phyloP scores from a whole-genome alignment of 2,888 invertebrate species.

The Phanerotoma sp. region DNA sequence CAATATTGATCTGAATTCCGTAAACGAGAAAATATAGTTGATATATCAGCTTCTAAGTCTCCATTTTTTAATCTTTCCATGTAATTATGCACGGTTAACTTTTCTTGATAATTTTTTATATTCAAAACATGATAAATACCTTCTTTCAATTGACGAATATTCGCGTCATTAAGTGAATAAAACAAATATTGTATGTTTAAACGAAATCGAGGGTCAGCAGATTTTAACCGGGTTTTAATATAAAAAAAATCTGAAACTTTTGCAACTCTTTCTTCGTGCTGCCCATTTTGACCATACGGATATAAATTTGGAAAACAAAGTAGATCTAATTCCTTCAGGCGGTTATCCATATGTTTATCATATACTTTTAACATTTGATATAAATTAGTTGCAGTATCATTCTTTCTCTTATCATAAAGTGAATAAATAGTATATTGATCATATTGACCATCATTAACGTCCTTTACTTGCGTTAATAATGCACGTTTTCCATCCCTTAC shows the following conservation, averaged over 20 bases:
- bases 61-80: slow-evolving; percentile 23
- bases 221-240: slow-evolving; percentile 33
- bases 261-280: slow-evolving; percentile 28
- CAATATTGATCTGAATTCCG: slow-evolving; percentile 27
- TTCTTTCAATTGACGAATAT: slow-evolving; percentile 31
- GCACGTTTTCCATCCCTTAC: neutral
- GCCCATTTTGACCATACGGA: slow-evolving; percentile 30
- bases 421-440: slow-evolving; percentile 32
- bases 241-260: slow-evolving; percentile 29
- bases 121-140: slow-evolving; percentile 34
- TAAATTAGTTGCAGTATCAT: slow-evolving; percentile 29
- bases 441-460: neutral
- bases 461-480: neutral
- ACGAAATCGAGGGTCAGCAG: slow-evolving; percentile 34
- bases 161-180: slow-evolving; percentile 35
- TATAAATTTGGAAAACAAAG: slow-evolving; percentile 36
- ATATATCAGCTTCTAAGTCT: slow-evolving; percentile 30
- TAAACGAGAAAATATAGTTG: slow-evolving; percentile 27
- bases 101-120: slow-evolving; percentile 26
- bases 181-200: slow-evolving; percentile 35
- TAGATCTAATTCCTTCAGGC: slow-evolving; percentile 29
- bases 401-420: slow-evolving; percentile 30
- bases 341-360: slow-evolving; percentile 26
- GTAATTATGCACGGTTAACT: slow-evolving; percentile 26
- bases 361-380: slow-evolving; percentile 30